Conservation (phyloP, 2,797 vertebrate genomes). For the Onychomys leucogaster region DNA sequence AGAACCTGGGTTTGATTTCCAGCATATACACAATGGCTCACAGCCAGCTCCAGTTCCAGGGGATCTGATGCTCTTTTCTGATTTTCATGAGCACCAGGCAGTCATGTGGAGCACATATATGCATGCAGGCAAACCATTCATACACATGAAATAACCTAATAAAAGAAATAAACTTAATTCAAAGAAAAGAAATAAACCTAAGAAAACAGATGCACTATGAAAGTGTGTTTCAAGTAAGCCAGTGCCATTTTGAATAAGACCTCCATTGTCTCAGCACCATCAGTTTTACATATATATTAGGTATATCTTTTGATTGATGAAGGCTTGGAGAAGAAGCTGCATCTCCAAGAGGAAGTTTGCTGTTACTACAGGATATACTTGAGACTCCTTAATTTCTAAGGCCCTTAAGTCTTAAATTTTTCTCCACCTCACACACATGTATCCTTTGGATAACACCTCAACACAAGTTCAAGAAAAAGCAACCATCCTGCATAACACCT, state of each 20-base stretch:
- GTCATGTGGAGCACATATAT: background rate
- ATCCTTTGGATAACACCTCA: background rate
- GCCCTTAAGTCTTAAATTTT: background rate
- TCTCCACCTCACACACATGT: background rate
- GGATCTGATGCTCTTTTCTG: background rate
- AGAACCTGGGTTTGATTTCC: background rate
- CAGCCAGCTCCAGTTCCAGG: background rate
- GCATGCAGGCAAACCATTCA: background rate
- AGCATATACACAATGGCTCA: background rate
- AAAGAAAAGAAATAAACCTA: background rate
- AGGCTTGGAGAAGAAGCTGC: slow-evolving; percentile 32
- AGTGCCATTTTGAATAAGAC: background rate
- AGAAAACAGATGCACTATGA: background rate
- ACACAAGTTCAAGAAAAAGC: background rate
- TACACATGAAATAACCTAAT: background rate
- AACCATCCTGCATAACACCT: background rate
- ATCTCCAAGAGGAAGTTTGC: slow-evolving; percentile 59
- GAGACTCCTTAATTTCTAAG: slow-evolving; percentile 40
- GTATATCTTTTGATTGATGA: slow-evolving; percentile 64
- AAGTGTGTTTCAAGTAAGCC: background rate
- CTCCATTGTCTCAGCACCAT: slow-evolving; percentile 23
- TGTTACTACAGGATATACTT: slow-evolving; percentile 14
- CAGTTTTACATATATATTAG: slow-evolving; percentile 45
- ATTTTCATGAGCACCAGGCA: background rate
- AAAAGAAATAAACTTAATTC: background rate